These are phyloP conservation scores for Lasioglossum zephyrum DNA, from an alignment of 2,888 invertebrate genomes.

Conservation along the genomic window DNA sequence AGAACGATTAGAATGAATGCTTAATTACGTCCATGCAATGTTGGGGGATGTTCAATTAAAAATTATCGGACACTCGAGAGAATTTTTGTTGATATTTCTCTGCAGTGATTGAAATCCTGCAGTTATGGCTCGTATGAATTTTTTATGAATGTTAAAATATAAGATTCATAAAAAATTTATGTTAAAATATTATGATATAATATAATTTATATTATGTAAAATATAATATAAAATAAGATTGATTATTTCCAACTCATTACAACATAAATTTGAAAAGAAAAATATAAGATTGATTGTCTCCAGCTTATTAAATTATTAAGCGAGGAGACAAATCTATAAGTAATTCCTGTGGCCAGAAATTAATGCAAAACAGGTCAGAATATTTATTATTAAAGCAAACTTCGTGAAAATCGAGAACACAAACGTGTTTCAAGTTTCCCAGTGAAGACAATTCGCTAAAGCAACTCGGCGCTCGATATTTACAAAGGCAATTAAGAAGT, in stretches of 20 bases:
- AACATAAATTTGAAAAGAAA: no score
- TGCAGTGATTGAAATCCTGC: background rate
- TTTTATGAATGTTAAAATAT: no score
- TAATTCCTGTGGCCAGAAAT: no score
- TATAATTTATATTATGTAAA: no score
- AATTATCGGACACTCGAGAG: background rate
- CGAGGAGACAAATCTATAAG: no score
- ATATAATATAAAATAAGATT: no score
- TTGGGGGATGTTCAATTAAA: background rate
- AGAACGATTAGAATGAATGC: background rate
- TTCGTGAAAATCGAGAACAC: background rate
- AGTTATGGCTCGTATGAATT: background rate
- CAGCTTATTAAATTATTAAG: no score
- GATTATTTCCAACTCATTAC: no score
- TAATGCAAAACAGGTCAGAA: no score
- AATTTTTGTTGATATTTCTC: background rate
- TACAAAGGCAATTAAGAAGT: constrained; percentile 9
- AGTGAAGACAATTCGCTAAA: background rate
- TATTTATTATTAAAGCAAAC: background rate
- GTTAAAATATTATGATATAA: no score
- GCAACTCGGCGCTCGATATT: constrained; percentile 1
- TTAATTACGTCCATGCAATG: background rate
- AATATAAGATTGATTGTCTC: no score
- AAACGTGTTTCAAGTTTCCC: background rate
- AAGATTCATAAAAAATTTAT: no score